A percentile compares a stretch with the other conserved stretches of the same genome.
phyloP scores from a whole-genome alignment of 1,140 invertebrate genomes.

The Nautilus pompilius region DNA sequence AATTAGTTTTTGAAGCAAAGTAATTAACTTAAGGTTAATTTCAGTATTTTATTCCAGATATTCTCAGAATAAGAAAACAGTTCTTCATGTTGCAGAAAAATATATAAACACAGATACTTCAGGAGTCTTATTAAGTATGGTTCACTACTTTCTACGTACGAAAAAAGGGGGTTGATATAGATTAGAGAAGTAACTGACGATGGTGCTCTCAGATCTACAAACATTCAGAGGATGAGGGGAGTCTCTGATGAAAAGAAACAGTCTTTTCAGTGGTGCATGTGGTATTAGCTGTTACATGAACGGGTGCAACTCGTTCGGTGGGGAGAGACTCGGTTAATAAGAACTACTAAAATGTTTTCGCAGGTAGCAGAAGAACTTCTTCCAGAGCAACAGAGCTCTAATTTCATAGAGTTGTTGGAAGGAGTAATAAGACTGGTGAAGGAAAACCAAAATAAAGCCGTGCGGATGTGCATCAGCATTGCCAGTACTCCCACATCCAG shows the following conservation, averaged over 20 bases:
- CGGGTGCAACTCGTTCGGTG: neutral
- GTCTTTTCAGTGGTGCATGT: neutral
- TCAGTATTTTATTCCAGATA: no score
- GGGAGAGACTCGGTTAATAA: neutral
- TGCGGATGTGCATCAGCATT: conserved; percentile 24
- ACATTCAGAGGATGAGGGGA: neutral
- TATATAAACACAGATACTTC: no score
- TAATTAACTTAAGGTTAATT: no score
- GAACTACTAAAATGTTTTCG: conserved; percentile 8
- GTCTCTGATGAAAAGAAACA: neutral
- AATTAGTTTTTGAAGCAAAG: no score
- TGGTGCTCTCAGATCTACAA: neutral
- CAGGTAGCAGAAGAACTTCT: conserved; percentile 80
- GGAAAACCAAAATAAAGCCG: conserved; percentile 65
- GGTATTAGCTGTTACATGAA: neutral
- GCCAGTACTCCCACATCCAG: conserved; percentile 34
- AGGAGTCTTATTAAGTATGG: no score
- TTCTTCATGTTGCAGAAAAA: no score
- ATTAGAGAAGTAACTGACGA: no score
- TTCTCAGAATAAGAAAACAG: no score
- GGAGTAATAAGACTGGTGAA: conserved; percentile 81
- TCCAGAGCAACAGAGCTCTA: conserved; percentile 73
- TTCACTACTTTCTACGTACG: no score
- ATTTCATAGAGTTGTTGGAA: conserved; percentile 78
- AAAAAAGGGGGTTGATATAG: no score